Evolutionary conservation across 2,113 vertebrate species (phyloP).

Genomic region (Hemibagrus wyckioides): DNA sequence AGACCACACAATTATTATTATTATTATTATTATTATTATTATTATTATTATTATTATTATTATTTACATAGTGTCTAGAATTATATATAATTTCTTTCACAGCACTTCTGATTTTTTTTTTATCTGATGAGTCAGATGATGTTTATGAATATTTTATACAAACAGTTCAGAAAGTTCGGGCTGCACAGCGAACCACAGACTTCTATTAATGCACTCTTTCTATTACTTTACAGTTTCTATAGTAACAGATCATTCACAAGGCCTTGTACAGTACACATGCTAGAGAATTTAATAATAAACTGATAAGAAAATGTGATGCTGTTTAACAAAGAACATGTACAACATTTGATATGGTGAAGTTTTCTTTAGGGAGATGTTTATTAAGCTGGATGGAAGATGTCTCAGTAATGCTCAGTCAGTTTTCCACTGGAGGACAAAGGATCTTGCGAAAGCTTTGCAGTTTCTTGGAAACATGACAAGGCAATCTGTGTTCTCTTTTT

Average conservation of each 20-base stretch:
- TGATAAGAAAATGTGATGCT: neutral
- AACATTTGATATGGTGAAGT: neutral
- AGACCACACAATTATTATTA: neutral
- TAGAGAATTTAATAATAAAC: neutral
- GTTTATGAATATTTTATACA: conserved; percentile 1
- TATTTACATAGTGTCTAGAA: neutral
- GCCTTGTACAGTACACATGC: neutral
- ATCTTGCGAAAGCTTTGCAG: neutral
- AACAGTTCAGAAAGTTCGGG: neutral
- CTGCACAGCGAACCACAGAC: neutral
- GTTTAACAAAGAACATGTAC: neutral
- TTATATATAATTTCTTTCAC: neutral
- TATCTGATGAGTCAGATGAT: neutral
- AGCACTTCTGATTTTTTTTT: neutral
- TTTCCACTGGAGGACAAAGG: neutral
- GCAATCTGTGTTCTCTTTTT: neutral
- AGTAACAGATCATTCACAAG: conserved; percentile 5
- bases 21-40: conserved; percentile 14
- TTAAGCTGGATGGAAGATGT: neutral
- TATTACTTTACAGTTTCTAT: conserved; percentile 10
- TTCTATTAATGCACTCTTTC: neutral
- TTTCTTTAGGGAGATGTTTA: neutral
- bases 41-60: neutral
- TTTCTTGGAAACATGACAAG: neutral
- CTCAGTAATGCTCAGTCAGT: neutral